Evolutionary conservation across 2,113 vertebrate species (phyloP).

Genomic region (Atlantisia rogersi): DNA sequence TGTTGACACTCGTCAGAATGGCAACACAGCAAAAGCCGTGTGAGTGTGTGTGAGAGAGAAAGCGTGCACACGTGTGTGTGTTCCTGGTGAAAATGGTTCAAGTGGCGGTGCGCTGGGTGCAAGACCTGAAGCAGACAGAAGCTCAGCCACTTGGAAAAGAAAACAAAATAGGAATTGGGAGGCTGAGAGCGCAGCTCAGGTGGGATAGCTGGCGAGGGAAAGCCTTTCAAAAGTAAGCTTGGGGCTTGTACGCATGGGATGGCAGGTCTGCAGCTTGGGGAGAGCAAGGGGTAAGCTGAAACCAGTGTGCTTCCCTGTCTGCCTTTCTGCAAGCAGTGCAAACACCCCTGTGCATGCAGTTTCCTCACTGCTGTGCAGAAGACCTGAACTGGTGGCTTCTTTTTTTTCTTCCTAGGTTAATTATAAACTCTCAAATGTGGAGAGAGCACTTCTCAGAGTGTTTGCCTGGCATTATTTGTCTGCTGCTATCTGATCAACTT

Average conservation of each 20-base stretch:
- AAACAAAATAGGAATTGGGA: slow-evolving; percentile 41
- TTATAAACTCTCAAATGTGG: slow-evolving; percentile 22
- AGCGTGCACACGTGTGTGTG: not conserved
- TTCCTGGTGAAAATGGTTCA: slow-evolving; percentile 55
- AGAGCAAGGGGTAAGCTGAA: not conserved
- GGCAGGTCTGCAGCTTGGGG: not conserved
- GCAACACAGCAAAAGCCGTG: not conserved
- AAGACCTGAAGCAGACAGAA: not conserved
- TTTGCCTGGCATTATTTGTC: slow-evolving; percentile 44
- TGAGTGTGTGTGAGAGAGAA: not conserved
- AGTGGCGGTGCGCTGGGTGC: not conserved
- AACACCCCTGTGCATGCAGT: fast-evolving
- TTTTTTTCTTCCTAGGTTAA: not conserved
- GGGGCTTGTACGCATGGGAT: not conserved
- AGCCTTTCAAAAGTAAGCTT: not conserved
- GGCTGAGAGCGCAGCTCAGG: not conserved
- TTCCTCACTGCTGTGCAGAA: not conserved
- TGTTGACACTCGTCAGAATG: slow-evolving; percentile 75
- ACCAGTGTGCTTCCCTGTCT: fast-evolving
- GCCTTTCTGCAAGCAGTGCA: not conserved
- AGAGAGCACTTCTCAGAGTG: slow-evolving; percentile 13
- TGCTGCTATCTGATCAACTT: slow-evolving; percentile 64
- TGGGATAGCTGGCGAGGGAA: not conserved
- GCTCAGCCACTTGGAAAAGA: slow-evolving; percentile 33
- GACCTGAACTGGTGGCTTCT: not conserved